Evolutionary conservation across 2,113 vertebrate species (phyloP).

Genomic region (Eclectus roratus): DNA sequence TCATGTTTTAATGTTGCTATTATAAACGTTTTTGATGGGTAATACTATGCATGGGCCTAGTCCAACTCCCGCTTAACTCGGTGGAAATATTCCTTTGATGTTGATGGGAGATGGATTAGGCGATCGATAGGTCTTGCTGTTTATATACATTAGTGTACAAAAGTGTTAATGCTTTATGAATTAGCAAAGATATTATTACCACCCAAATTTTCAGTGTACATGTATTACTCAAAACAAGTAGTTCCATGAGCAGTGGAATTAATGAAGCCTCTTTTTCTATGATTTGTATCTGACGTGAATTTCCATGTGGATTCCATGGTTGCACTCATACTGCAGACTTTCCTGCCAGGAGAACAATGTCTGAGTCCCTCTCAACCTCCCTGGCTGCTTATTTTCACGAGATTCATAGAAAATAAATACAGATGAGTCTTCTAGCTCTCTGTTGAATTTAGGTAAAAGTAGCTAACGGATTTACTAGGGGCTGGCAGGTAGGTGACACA

Average conservation of each 20-base stretch:
- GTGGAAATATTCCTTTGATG: constrained; percentile 1
- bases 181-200: not conserved
- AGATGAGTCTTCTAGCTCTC: not conserved
- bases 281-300: not conserved
- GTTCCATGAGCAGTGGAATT: not conserved
- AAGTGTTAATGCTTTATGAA: not conserved
- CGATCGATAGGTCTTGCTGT: fast-evolving
- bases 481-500: not conserved
- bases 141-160: not conserved
- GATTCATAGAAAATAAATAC: not conserved
- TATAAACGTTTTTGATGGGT: not conserved
- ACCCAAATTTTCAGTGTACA: not conserved
- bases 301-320: not conserved
- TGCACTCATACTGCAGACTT: not conserved
- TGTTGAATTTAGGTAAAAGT: not conserved
- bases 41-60: not conserved
- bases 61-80: not conserved
- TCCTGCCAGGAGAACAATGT: not conserved
- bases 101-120: not conserved
- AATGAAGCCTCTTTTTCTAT: not conserved
- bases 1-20: not conserved
- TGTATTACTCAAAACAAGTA: not conserved
- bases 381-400: not conserved
- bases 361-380: not conserved
- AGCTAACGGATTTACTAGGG: not conserved